phyloP scores from a whole-genome alignment of 2,113 vertebrate species.

The Centrocercus urophasianus region DNA sequence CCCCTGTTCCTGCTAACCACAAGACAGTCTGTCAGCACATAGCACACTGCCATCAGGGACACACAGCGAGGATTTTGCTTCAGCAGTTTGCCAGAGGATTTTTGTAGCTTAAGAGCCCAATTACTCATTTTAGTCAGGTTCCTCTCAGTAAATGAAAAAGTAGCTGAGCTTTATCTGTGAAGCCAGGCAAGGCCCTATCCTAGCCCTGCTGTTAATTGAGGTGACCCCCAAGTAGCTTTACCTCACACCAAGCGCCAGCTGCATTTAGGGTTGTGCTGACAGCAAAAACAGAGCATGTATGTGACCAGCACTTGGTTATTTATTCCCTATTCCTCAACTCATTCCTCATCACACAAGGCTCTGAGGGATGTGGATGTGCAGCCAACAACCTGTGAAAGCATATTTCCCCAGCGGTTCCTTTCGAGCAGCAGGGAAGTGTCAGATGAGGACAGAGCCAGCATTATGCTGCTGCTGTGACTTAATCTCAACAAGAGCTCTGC shows the following conservation, averaged over 20 bases:
- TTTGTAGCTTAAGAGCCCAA: neutral
- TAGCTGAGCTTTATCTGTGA: constrained; percentile 12
- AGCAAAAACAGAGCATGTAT: constrained; percentile 10
- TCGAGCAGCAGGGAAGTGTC: neutral
- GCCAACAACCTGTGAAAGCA: constrained; percentile 35
- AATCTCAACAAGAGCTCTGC: constrained; percentile 27
- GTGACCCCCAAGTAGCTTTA: neutral
- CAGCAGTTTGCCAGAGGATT: neutral
- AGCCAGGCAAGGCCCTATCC: neutral
- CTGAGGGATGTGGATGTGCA: constrained; percentile 2
- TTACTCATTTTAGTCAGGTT: constrained; percentile 46
- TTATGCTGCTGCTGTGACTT: constrained; percentile 13
- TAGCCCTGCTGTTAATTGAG: constrained; percentile 19
- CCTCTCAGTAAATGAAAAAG: neutral
- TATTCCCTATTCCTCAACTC: neutral
- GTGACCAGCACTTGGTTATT: neutral
- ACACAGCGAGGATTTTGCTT: neutral
- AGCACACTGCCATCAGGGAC: neutral
- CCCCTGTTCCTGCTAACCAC: neutral
- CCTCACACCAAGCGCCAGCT: neutral
- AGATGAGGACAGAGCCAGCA: constrained; percentile 59
- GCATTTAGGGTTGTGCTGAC: constrained; percentile 40
- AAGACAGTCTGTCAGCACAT: neutral
- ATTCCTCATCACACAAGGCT: constrained; percentile 3
- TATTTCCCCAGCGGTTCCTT: constrained; percentile 57